phyloP scores from a whole-genome alignment of 2,113 vertebrate genomes.

The Chiloscyllium plagiosum region DNA sequence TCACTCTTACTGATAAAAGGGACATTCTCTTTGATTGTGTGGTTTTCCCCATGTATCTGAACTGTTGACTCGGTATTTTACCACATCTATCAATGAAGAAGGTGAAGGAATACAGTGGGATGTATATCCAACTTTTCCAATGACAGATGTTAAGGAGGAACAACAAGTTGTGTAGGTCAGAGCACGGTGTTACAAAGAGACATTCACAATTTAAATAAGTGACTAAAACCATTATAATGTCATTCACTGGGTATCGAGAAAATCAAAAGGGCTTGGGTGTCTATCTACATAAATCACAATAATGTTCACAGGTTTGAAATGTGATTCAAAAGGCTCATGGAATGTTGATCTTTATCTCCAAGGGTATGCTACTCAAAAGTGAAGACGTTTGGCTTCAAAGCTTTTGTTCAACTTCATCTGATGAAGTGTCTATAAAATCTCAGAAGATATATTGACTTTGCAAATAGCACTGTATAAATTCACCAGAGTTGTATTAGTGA shows the following conservation, averaged over 20 bases:
- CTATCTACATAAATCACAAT: background rate
- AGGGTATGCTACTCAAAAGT: background rate
- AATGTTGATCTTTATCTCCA: background rate
- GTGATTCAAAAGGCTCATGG: background rate
- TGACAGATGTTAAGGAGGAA: no score
- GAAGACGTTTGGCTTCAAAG: background rate
- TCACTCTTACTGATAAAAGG: background rate
- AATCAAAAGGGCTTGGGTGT: background rate
- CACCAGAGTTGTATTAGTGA: background rate
- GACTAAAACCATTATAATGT: background rate
- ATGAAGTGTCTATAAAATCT: background rate
- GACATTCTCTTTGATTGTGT: background rate
- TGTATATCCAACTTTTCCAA: background rate
- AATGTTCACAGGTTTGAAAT: background rate
- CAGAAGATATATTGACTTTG: background rate
- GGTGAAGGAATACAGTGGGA: background rate
- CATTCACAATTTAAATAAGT: background rate
- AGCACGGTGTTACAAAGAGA: background rate
- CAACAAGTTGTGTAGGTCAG: background rate
- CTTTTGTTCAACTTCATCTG: background rate
- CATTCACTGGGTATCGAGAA: background rate
- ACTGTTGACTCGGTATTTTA: background rate
- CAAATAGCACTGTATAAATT: background rate
- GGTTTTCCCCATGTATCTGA: background rate
- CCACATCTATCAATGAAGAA: background rate